phyloP scores from a whole-genome alignment of 2,888 invertebrate genomes.

The Dasypolia templi region DNA sequence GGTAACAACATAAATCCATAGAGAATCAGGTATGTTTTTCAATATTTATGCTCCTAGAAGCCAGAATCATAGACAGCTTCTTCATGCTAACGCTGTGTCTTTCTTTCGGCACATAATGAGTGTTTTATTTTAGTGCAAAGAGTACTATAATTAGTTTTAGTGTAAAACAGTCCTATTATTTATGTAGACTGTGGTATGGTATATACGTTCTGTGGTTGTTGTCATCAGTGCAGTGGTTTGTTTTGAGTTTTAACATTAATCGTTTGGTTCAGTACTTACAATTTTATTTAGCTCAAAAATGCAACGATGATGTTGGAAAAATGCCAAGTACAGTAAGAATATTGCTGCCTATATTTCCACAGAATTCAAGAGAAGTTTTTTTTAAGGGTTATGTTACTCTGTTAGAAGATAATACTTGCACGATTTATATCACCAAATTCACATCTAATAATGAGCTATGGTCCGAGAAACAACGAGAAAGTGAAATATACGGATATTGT shows the following conservation, averaged over 20 bases:
- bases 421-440: slow-evolving; percentile 79
- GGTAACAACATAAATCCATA: too few relatives aligned
- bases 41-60: too few relatives aligned
- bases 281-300: background rate
- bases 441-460: slow-evolving; percentile 59
- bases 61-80: too few relatives aligned
- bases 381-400: slow-evolving; percentile 75
- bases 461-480: slow-evolving; percentile 57
- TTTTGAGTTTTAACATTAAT: background rate
- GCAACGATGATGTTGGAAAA: background rate
- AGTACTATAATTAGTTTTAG: too few relatives aligned
- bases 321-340: slow-evolving; percentile 70
- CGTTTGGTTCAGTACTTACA: background rate
- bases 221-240: slow-evolving; percentile 1
- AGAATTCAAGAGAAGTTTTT: slow-evolving; percentile 68
- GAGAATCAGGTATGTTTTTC: too few relatives aligned
- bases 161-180: too few relatives aligned
- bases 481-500: slow-evolving; percentile 76
- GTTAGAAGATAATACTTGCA: slow-evolving; percentile 62
- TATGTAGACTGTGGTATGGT: too few relatives aligned
- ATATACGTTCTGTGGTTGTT: too few relatives aligned
- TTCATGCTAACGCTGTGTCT: too few relatives aligned
- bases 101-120: too few relatives aligned
- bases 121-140: too few relatives aligned
- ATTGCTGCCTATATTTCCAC: slow-evolving; percentile 74